Evolutionary conservation across 2,113 vertebrate species (phyloP).

Genomic region (Xyliphius kryptos): DNA sequence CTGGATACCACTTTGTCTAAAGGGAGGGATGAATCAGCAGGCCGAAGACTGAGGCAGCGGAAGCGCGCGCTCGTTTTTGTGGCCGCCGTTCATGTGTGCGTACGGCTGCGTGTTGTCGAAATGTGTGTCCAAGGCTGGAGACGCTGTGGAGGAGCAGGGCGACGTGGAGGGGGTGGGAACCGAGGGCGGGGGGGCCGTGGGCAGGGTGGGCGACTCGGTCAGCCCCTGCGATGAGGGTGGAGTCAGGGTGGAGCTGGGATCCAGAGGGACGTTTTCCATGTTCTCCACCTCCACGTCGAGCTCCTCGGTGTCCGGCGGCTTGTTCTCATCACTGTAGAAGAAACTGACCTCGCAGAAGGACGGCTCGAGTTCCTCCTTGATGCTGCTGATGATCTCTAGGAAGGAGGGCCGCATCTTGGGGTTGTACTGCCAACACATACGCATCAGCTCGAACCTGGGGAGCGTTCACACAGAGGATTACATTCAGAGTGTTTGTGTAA

Average conservation of each 20-base stretch:
- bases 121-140: slow-evolving; percentile 72
- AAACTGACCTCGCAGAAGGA: slow-evolving; percentile 91
- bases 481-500: too few species aligned
- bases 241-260: slow-evolving; percentile 71
- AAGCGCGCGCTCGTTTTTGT: slow-evolving; percentile 86
- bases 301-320: slow-evolving; percentile 86
- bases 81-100: slow-evolving; percentile 95
- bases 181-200: slow-evolving; percentile 50
- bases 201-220: slow-evolving; percentile 43
- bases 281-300: slow-evolving; percentile 90
- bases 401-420: too few species aligned
- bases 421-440: slow-evolving; percentile 99
- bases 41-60: slow-evolving; percentile 97
- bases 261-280: slow-evolving; percentile 96
- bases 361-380: slow-evolving; percentile 89
- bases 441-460: slow-evolving; percentile 92
- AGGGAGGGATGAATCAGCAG: slow-evolving; percentile 75
- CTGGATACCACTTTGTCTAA: slow-evolving; percentile 30
- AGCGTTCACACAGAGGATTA: too few species aligned
- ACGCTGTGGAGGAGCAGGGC: slow-evolving; percentile 39
- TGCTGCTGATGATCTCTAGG: slow-evolving; percentile 92
- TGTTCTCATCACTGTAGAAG: slow-evolving; percentile 98
- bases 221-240: slow-evolving; percentile 44
- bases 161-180: slow-evolving; percentile 47
- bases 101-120: slow-evolving; percentile 92